These are phyloP conservation scores for Pararge aegeria DNA, from an alignment of 1,140 invertebrate genomes.

Conservation along the genomic window DNA sequence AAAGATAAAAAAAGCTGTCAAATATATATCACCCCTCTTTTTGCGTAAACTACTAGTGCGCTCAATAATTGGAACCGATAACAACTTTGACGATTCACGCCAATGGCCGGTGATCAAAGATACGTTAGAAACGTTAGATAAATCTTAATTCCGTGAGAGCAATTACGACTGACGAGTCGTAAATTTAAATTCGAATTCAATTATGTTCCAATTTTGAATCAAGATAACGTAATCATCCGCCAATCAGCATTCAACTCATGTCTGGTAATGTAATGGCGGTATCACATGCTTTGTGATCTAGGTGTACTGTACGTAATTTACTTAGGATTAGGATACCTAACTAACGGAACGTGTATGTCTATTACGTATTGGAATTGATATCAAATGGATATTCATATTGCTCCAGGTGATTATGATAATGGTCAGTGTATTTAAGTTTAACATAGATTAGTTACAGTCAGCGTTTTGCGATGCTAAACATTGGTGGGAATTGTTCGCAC, in stretches of 20 bases:
- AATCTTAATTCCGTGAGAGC: constrained; percentile 25
- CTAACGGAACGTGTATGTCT: background rate
- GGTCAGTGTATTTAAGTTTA: background rate
- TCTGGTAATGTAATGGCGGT: background rate
- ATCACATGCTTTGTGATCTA: background rate
- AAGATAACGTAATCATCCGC: constrained; percentile 25
- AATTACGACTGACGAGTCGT: constrained; percentile 25
- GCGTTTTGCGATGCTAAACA: too few species aligned
- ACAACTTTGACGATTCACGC: constrained; percentile 16
- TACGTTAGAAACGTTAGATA: constrained; percentile 21
- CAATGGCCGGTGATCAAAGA: constrained; percentile 19
- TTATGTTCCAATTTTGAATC: constrained; percentile 30
- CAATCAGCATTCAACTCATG: constrained; percentile 19
- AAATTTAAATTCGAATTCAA: constrained; percentile 29
- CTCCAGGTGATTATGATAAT: background rate
- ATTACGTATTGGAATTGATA: background rate
- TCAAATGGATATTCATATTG: constrained; percentile 2
- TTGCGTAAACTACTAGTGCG: too few species aligned
- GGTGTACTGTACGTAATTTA: background rate
- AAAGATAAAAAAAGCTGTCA: too few species aligned
- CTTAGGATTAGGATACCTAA: background rate
- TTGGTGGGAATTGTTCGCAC: too few species aligned
- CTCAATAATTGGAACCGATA: background rate
- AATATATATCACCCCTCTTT: too few species aligned
- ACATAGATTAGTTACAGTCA: too few species aligned